A percentile compares a stretch with the other conserved stretches of the same genome.
Conservation (phyloP, 1,140 invertebrate species). For the Hestina assimilis region DNA sequence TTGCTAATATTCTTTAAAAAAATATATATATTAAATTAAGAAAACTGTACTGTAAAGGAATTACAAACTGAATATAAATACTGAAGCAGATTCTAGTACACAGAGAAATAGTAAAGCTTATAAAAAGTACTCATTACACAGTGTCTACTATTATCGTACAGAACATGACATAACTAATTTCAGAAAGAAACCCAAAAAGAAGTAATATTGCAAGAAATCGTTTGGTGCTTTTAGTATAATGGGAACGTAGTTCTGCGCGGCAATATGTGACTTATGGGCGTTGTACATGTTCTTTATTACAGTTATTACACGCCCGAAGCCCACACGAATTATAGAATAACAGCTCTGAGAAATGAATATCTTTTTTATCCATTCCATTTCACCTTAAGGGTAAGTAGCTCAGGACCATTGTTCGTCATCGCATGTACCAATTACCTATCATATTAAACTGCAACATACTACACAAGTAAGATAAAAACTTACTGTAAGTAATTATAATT, state of each 20-base stretch:
- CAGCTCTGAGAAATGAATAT: constrained; percentile 37
- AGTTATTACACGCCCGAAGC: constrained; percentile 61
- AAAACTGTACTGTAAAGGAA: too few relatives aligned
- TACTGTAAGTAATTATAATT: constrained; percentile 17
- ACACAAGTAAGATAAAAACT: constrained; percentile 20
- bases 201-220: not conserved
- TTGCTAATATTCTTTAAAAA: too few relatives aligned
- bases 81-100: too few relatives aligned
- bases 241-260: constrained; percentile 30
- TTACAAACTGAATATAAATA: too few relatives aligned
- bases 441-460: constrained; percentile 17
- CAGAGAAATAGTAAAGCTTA: too few relatives aligned
- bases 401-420: constrained; percentile 9
- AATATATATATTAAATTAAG: too few relatives aligned
- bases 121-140: not conserved
- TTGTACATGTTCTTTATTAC: constrained; percentile 56
- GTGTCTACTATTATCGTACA: too few relatives aligned
- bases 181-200: not conserved
- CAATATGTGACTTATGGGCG: constrained; percentile 63
- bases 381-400: constrained; percentile 23
- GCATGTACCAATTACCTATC: constrained; percentile 22
- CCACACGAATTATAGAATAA: constrained; percentile 62
- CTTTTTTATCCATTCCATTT: constrained; percentile 28
- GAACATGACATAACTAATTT: not conserved
- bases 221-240: constrained; percentile 33